phyloP scores from a whole-genome alignment of 2,888 invertebrate genomes.

The Lithosia quadra region DNA sequence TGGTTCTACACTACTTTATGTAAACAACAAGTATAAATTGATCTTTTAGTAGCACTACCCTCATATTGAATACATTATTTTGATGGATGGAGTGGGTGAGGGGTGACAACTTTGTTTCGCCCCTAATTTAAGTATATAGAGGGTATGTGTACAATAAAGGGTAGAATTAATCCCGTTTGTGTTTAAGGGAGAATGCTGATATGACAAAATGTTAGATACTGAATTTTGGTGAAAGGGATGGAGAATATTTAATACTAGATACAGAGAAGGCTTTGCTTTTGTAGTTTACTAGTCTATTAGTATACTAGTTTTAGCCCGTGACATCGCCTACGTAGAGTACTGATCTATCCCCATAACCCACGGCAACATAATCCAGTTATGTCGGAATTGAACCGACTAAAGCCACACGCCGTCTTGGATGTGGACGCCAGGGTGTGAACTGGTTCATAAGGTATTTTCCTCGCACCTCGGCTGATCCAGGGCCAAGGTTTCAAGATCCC shows the following conservation, averaged over 20 bases:
- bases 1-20: slow-evolving; percentile 16
- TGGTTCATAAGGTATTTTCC: no score
- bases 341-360: no score
- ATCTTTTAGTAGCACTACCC: slow-evolving; percentile 24
- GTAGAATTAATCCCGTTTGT: slow-evolving; percentile 50
- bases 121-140: slow-evolving; percentile 50
- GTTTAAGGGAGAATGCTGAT: slow-evolving; percentile 37
- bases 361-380: no score
- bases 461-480: no score
- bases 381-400: no score
- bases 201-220: slow-evolving; percentile 10
- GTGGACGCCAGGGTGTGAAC: no score
- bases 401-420: no score
- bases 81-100: slow-evolving; percentile 45
- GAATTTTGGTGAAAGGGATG: not conserved
- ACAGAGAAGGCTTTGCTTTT: not conserved
- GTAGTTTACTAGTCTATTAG: not conserved
- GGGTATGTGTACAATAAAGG: slow-evolving; percentile 43
- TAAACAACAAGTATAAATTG: slow-evolving; percentile 29
- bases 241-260: not conserved
- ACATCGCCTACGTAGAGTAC: no score
- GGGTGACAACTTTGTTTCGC: slow-evolving; percentile 48
- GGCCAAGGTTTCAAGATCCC: no score
- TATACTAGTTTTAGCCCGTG: no score
- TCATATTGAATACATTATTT: slow-evolving; percentile 35